phyloP scores from a whole-genome alignment of 2,113 vertebrate species.

The Engraulis encrasicolus region DNA sequence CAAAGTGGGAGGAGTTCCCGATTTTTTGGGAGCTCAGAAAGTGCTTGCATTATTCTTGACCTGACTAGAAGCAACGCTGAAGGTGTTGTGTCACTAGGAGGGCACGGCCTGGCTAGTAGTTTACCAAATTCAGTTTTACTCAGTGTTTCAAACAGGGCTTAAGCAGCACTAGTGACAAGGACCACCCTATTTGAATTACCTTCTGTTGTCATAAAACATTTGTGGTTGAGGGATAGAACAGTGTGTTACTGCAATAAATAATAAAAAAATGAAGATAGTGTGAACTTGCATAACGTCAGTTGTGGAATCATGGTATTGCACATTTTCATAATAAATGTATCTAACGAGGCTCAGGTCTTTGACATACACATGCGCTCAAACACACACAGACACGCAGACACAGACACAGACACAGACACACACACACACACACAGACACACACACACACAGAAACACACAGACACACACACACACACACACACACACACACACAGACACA shows the following conservation, averaged over 20 bases:
- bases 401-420: too few species aligned
- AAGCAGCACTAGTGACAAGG: background rate
- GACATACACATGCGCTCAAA: background rate
- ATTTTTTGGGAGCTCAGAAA: too few species aligned
- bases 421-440: background rate
- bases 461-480: slow-evolving; percentile 11
- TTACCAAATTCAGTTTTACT: background rate
- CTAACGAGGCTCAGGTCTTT: background rate
- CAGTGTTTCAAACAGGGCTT: background rate
- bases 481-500: background rate
- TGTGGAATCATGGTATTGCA: slow-evolving; percentile 31
- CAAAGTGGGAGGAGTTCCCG: too few species aligned
- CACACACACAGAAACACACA: too few species aligned
- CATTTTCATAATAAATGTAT: slow-evolving; percentile 7
- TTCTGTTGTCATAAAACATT: background rate
- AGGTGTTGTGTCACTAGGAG: too few species aligned
- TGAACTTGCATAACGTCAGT: slow-evolving; percentile 69
- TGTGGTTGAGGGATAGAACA: background rate
- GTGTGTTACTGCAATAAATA: slow-evolving; percentile 34
- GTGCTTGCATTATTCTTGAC: too few species aligned
- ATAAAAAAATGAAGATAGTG: slow-evolving; percentile 38
- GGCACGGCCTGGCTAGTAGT: too few species aligned
- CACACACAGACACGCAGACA: too few species aligned
- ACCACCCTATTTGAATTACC: background rate
- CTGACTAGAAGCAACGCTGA: too few species aligned